phyloP scores from a whole-genome alignment of 2,113 vertebrate species.

The Gopherus evgoodei region DNA sequence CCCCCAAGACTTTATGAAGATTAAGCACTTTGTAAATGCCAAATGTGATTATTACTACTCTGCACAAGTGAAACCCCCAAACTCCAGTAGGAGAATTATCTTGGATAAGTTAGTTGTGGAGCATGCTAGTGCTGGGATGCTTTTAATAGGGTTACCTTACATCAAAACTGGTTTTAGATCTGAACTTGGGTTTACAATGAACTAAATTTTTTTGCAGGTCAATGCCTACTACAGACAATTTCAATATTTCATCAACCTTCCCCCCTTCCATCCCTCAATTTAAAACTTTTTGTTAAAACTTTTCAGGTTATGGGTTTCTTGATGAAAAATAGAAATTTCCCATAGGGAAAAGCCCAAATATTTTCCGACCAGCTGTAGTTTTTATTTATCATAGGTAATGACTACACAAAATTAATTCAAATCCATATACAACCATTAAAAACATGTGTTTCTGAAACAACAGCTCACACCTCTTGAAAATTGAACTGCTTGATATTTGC shows the following conservation, averaged over 20 bases:
- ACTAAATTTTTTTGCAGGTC: not conserved
- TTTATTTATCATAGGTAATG: not conserved
- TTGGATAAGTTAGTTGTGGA: not conserved
- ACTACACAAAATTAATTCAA: not conserved
- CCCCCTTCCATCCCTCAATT: not conserved
- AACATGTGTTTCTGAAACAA: not conserved
- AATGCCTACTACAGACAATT: not conserved
- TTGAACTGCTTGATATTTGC: not conserved
- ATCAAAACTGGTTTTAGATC: not conserved
- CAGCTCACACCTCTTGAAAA: not conserved
- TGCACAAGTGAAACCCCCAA: not conserved
- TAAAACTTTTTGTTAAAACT: slow-evolving; percentile 3
- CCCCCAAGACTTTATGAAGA: not conserved
- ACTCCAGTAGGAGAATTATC: not conserved
- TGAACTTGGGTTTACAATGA: not conserved
- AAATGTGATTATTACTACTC: not conserved
- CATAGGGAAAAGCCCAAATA: not conserved
- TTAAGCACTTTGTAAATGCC: not conserved
- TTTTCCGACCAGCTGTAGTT: not conserved
- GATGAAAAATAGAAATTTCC: not conserved
- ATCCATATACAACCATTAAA: not conserved
- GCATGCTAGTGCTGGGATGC: not conserved
- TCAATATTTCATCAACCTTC: not conserved
- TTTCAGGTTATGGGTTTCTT: not conserved
- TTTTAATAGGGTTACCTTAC: slow-evolving; percentile 35